Evolutionary conservation across 1,140 invertebrate genomes (phyloP).

Genomic region (Pseudachorutes palmiensis): DNA sequence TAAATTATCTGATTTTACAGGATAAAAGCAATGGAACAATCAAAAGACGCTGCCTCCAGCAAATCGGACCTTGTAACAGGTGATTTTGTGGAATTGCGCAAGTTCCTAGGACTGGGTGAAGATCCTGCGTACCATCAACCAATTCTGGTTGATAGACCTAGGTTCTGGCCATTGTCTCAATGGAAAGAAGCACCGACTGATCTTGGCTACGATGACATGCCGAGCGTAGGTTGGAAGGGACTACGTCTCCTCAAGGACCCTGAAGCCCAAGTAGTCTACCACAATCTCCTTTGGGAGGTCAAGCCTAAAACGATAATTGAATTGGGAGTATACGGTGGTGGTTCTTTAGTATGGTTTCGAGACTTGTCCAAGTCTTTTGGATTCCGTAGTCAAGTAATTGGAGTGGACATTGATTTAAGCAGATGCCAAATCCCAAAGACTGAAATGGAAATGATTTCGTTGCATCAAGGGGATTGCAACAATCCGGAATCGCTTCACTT

Average conservation of each 20-base stretch:
- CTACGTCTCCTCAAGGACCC: conserved; percentile 15
- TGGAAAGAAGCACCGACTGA: background rate
- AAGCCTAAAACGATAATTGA: conserved; percentile 15
- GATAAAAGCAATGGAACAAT: background rate
- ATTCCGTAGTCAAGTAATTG: background rate
- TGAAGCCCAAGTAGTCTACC: conserved; percentile 8
- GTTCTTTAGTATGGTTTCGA: conserved; percentile 10
- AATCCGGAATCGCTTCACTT: background rate
- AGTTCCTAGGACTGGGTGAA: background rate
- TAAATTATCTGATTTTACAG: background rate
- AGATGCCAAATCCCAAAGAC: background rate
- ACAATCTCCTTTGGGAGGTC: conserved; percentile 12
- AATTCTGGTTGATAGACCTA: background rate
- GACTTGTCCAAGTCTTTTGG: background rate
- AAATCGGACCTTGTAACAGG: background rate
- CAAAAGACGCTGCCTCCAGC: background rate
- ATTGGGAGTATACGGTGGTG: conserved; percentile 6
- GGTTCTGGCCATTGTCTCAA: background rate
- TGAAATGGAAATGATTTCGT: conserved; percentile 9
- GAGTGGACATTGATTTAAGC: conserved; percentile 2
- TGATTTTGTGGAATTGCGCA: conserved; percentile 9
- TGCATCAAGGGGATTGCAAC: conserved; percentile 8
- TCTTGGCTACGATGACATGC: conserved; percentile 1
- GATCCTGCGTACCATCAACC: conserved; percentile 4
- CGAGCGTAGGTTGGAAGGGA: conserved; percentile 1